Base-by-base conservation (phyloP, 2,797 vertebrate species). In the Lindbergichthys nudifrons region DNA sequence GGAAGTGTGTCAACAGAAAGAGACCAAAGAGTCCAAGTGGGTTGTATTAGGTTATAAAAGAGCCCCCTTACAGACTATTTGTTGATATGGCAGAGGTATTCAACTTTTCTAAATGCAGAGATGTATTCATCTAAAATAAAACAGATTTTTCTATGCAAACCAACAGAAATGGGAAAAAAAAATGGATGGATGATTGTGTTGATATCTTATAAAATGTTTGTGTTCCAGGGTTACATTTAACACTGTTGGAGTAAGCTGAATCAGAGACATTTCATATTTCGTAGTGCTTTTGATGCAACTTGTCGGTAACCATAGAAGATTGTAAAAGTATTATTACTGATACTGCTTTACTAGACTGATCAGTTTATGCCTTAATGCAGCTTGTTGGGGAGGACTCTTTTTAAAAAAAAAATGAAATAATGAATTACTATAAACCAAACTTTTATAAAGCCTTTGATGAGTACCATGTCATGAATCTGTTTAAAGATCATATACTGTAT, bases 1-100 rank as follows among this genome's bases (percentile, higher is more conserved):
- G 80, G 62, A 91, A 74, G 59, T 92, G 88, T 77, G 50, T 57
- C 19, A 54, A 78, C 52, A 87, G 65, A 81, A 88, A 80, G 70
- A 83, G 53, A 75, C 52, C 19, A 41, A 63, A 66, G 26, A 80
- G 50, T 60, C 70, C 13, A 58, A 73, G 42, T 19, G 71, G 41
- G 57, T 47, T 66, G 63, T 73, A 15, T 57, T 54, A 54, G 68
- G 4, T 39, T 19, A 9, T 60, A 36, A 5, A 19, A 10, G 41
- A 76, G 18, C 1, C 12, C 13, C 13, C 19, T 50, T 46, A 43
- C 45, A 32, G 62, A 65, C 4, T 3, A 36, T 30, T 52, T 43
- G 30, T 39, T 53, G 4, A 30, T 10, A 59, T 32, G 43, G 3
- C 15, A 50, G 46, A 66, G 26, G 43, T 43, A 36, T 64, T 80